Evolutionary conservation across 2,888 invertebrate species (phyloP).

Genomic region (Caenorhabditis drosophilae): DNA sequence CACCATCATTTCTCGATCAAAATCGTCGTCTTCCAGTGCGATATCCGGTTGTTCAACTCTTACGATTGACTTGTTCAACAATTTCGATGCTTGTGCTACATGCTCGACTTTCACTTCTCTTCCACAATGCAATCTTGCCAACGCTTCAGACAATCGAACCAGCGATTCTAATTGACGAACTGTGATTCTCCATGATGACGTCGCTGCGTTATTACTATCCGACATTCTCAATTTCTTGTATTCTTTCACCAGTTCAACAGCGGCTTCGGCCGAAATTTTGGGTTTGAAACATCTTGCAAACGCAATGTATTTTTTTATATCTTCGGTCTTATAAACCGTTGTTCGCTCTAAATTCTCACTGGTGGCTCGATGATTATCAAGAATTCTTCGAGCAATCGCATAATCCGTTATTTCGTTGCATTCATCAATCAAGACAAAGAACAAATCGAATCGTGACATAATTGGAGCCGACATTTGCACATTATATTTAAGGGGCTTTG

Average conservation of each 20-base stretch:
- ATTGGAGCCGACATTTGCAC: slow-evolving; percentile 91
- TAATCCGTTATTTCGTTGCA: slow-evolving; percentile 93
- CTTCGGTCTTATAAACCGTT: slow-evolving; percentile 85
- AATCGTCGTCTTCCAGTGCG: slow-evolving; percentile 83
- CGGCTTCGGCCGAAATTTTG: slow-evolving; percentile 77
- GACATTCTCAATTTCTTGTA: slow-evolving; percentile 86
- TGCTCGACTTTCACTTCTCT: slow-evolving; percentile 80
- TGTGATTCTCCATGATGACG: slow-evolving; percentile 89
- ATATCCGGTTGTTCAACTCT: slow-evolving; percentile 97
- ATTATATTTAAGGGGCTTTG: slow-evolving; percentile 91
- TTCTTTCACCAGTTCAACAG: slow-evolving; percentile 83
- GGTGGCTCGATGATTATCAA: slow-evolving; percentile 82
- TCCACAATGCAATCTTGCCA: slow-evolving; percentile 89
- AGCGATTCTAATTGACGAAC: slow-evolving; percentile 93
- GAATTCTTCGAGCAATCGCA: slow-evolving; percentile 92
- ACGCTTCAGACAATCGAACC: slow-evolving; percentile 92
- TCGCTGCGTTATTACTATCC: slow-evolving; percentile 76
- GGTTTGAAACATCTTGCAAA: slow-evolving; percentile 96
- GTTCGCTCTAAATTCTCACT: slow-evolving; percentile 81
- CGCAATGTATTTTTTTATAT: slow-evolving; percentile 90
- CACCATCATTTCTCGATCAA: slow-evolving; percentile 40
- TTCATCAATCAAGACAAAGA: slow-evolving; percentile 96
- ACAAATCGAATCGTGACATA: slow-evolving; percentile 97
- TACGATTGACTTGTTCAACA: slow-evolving; percentile 75
- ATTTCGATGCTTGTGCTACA: slow-evolving; percentile 86